These are phyloP conservation scores for Mimas tiliae DNA, from an alignment of 2,888 invertebrate genomes.

Conservation along the genomic window DNA sequence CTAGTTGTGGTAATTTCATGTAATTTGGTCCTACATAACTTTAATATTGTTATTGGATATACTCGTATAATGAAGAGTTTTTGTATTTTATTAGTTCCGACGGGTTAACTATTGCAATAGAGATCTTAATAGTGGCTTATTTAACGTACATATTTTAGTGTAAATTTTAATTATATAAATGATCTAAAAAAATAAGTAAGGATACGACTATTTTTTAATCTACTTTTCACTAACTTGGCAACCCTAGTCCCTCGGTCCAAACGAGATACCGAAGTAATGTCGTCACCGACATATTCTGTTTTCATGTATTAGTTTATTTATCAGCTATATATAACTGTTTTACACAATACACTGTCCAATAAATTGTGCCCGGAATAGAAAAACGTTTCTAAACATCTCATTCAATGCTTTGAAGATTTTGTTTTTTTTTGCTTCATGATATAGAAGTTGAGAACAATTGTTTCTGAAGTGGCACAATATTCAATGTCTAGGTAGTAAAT, in stretches of 20 bases:
- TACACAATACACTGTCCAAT: neutral
- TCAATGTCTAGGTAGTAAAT: too few species aligned
- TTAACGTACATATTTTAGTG: too few species aligned
- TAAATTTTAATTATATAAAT: too few species aligned
- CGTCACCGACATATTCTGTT: neutral
- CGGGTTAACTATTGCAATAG: too few species aligned
- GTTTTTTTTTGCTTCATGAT: neutral
- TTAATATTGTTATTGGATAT: neutral
- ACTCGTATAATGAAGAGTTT: neutral
- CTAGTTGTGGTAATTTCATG: neutral
- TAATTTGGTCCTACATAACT: neutral
- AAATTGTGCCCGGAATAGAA: neutral
- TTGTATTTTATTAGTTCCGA: too few species aligned
- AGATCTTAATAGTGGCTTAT: too few species aligned
- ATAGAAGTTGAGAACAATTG: too few species aligned
- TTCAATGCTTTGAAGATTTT: neutral
- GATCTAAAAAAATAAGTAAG: too few species aligned
- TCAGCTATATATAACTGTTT: neutral
- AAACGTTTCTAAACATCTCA: neutral
- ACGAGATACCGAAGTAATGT: slow-evolving; percentile 17
- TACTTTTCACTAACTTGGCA: too few species aligned
- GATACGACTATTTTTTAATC: too few species aligned
- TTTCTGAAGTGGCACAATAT: too few species aligned
- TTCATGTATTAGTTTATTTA: slow-evolving; percentile 15
- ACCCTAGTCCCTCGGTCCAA: slow-evolving; percentile 2